These are phyloP conservation scores for Drosophila parvula DNA, from an alignment of 1,140 invertebrate species.

Conservation along the genomic window DNA sequence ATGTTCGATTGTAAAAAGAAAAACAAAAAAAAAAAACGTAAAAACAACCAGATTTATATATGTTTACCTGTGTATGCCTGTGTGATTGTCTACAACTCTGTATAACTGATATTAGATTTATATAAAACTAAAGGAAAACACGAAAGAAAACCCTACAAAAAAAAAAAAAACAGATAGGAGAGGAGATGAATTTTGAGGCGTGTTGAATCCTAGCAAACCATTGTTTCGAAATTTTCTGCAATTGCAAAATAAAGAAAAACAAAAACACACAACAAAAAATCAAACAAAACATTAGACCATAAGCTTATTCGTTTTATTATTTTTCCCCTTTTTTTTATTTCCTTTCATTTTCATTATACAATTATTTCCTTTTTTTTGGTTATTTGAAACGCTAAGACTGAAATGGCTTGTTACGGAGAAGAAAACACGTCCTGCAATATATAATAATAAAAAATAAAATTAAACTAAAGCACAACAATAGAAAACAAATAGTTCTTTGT, in stretches of 20 bases:
- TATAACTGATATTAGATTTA: slow-evolving; percentile 75
- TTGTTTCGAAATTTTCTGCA: slow-evolving; percentile 76
- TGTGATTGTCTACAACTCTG: slow-evolving; percentile 73
- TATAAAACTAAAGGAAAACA: slow-evolving; percentile 43
- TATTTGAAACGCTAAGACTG: slow-evolving; percentile 83
- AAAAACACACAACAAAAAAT: slow-evolving; percentile 27
- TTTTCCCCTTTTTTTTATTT: slow-evolving; percentile 28
- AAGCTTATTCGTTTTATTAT: slow-evolving; percentile 61
- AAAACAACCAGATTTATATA: slow-evolving; percentile 34
- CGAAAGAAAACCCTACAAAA: slow-evolving; percentile 18
- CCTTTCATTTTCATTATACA: slow-evolving; percentile 49
- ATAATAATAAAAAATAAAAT: slow-evolving; percentile 47
- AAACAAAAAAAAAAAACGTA: slow-evolving; percentile 24
- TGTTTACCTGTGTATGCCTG: slow-evolving; percentile 72
- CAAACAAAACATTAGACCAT: slow-evolving; percentile 55
- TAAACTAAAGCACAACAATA: slow-evolving; percentile 36
- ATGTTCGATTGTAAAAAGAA: slow-evolving; percentile 60
- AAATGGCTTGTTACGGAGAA: slow-evolving; percentile 82
- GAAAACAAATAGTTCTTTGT: slow-evolving; percentile 48
- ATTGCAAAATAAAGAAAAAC: slow-evolving; percentile 59
- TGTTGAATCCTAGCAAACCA: slow-evolving; percentile 76
- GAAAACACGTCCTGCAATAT: slow-evolving; percentile 73
- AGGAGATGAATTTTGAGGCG: slow-evolving; percentile 48
- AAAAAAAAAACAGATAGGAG: slow-evolving; percentile 11
- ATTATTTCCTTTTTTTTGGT: slow-evolving; percentile 66